phyloP scores from a whole-genome alignment of 1,140 invertebrate genomes.

The Colletes gigas region DNA sequence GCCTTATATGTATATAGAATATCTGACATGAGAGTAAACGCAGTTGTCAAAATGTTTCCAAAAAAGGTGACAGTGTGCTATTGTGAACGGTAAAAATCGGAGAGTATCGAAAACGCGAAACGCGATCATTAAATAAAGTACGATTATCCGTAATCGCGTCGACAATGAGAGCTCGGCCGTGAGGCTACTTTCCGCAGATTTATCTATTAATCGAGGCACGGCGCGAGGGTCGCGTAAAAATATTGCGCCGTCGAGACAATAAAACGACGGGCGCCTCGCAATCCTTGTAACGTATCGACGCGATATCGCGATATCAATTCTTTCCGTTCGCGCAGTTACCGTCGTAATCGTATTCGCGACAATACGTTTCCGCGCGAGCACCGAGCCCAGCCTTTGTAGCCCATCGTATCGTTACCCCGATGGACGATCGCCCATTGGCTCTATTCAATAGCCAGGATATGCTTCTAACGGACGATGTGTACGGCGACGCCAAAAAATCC shows the following conservation, averaged over 20 bases:
- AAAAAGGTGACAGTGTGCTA: too few relatives aligned
- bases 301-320: conserved; percentile 48
- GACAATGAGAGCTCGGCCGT: not conserved
- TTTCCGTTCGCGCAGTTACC: conserved; percentile 16
- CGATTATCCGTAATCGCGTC: not conserved
- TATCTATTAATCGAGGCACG: not conserved
- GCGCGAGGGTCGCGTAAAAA: not conserved
- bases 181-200: conserved; percentile 5
- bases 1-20: too few relatives aligned
- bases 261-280: conserved; percentile 8
- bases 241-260: conserved; percentile 19
- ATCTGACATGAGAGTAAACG: too few relatives aligned
- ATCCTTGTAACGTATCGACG: conserved; percentile 28
- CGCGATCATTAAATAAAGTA: not conserved
- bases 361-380: not conserved
- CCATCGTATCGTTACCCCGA: conserved; percentile 13
- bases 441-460: conserved; percentile 28
- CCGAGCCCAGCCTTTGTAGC: not conserved
- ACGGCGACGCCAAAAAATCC: conserved; percentile 16
- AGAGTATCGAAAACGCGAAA: not conserved
- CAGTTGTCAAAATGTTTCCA: too few relatives aligned
- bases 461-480: not conserved
- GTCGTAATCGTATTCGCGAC: conserved; percentile 50
- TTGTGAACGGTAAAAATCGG: too few relatives aligned
- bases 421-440: conserved; percentile 29